Conservation (phyloP, 2,113 vertebrate species). For the Urocitellus parryii region DNA sequence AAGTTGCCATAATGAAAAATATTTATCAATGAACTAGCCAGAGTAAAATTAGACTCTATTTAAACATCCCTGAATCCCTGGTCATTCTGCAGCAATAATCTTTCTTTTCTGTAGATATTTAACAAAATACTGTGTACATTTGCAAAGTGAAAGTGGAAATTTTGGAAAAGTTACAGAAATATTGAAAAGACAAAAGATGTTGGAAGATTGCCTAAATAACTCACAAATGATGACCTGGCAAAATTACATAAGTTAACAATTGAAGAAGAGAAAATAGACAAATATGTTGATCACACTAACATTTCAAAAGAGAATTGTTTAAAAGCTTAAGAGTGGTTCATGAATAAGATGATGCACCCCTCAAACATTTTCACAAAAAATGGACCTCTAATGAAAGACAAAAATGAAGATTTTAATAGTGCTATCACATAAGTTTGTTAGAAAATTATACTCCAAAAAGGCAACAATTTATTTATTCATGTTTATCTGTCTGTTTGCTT, state of each 20-base stretch:
- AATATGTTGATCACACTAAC: slow-evolving; percentile 33
- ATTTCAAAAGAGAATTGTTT: slow-evolving; percentile 57
- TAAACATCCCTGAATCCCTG: neutral
- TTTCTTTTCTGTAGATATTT: slow-evolving; percentile 46
- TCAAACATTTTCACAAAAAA: neutral
- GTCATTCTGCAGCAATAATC: neutral
- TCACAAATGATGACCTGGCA: slow-evolving; percentile 45
- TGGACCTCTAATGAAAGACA: slow-evolving; percentile 29
- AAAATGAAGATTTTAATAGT: slow-evolving; percentile 29
- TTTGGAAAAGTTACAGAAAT: slow-evolving; percentile 31
- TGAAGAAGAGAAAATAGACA: slow-evolving; percentile 47
- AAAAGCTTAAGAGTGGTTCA: neutral
- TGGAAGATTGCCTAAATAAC: slow-evolving; percentile 39
- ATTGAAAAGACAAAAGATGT: neutral
- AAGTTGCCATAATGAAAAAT: slow-evolving; percentile 34
- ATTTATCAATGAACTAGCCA: neutral
- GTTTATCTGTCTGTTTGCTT: no score
- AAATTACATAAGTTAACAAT: slow-evolving; percentile 56
- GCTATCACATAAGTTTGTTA: neutral
- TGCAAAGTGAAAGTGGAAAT: slow-evolving; percentile 43
- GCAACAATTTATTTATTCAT: neutral
- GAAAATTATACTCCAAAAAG: slow-evolving; percentile 5
- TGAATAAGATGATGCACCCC: neutral
- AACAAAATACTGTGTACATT: neutral
- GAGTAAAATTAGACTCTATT: neutral